Evolutionary conservation across 2,888 invertebrate genomes (phyloP).

Genomic region (Cyclophora punctaria): DNA sequence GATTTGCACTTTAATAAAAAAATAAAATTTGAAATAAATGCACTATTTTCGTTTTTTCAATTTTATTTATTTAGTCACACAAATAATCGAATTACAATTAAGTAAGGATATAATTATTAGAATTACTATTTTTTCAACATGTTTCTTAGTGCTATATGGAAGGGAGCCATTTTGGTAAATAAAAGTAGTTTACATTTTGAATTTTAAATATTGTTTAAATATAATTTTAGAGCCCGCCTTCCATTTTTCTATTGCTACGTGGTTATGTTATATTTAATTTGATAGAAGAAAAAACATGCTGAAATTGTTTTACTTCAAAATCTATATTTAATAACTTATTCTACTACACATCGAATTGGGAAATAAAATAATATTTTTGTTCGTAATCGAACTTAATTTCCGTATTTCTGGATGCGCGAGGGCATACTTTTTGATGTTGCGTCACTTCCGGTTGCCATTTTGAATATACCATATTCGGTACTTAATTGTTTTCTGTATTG

Average conservation of each 20-base stretch:
- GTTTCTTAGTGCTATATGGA: neutral
- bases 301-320: slow-evolving; percentile 34
- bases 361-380: slow-evolving; percentile 25
- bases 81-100: too few species aligned
- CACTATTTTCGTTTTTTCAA: neutral
- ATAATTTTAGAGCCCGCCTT: slow-evolving; percentile 26
- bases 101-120: neutral
- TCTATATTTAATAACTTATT: slow-evolving; percentile 14
- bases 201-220: slow-evolving; percentile 19
- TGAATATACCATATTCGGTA: neutral
- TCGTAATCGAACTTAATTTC: slow-evolving; percentile 20
- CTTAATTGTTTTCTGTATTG: neutral
- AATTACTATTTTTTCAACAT: slow-evolving; percentile 9
- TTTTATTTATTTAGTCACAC: neutral
- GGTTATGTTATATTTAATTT: slow-evolving; percentile 22
- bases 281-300: slow-evolving; percentile 44
- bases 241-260: slow-evolving; percentile 21
- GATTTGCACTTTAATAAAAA: too few species aligned
- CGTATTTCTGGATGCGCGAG: slow-evolving; percentile 18
- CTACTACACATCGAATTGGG: slow-evolving; percentile 26
- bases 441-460: slow-evolving; percentile 11
- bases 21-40: slow-evolving; percentile 1
- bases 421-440: slow-evolving; percentile 24
- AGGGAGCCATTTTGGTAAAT: slow-evolving; percentile 5
- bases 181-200: slow-evolving; percentile 26